These are phyloP conservation scores for Drosophila tropicalis DNA, from an alignment of 1,140 invertebrate genomes.

Conservation along the genomic window DNA sequence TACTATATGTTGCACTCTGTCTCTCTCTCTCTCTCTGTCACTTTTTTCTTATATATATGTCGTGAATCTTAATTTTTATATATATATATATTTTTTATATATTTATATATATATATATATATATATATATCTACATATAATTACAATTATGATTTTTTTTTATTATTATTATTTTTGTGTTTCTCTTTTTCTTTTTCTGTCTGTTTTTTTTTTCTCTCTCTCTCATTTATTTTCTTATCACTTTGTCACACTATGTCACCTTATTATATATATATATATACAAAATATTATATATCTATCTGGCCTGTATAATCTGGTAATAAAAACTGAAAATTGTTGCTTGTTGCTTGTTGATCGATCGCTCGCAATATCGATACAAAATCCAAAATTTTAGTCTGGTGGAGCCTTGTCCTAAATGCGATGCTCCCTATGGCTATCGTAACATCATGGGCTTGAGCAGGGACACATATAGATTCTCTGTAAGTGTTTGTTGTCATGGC, in stretches of 20 bases:
- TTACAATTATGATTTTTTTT: constrained; percentile 28
- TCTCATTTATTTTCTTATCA: constrained; percentile 25
- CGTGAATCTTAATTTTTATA: constrained; percentile 15
- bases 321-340: constrained; percentile 32
- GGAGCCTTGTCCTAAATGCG: constrained; percentile 88
- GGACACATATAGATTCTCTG: constrained; percentile 89
- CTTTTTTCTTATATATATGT: constrained; percentile 9
- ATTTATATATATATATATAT: background rate
- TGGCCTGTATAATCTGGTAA: constrained; percentile 51
- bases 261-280: constrained; percentile 28
- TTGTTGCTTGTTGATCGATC: constrained; percentile 30
- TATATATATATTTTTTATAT: background rate
- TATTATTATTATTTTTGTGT: constrained; percentile 43
- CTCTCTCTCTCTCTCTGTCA: background rate
- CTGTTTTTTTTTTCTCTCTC: constrained; percentile 55
- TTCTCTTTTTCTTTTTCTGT: constrained; percentile 43
- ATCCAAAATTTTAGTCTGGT: constrained; percentile 86
- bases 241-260: constrained; percentile 32
- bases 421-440: constrained; percentile 95
- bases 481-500: constrained; percentile 88
- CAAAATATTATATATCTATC: constrained; percentile 34
- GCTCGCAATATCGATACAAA: constrained; percentile 17
- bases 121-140: background rate
- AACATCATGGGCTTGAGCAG: constrained; percentile 95
- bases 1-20: constrained; percentile 22